phyloP scores from a whole-genome alignment of 2,888 invertebrate species.

The Terebella lapidaria region DNA sequence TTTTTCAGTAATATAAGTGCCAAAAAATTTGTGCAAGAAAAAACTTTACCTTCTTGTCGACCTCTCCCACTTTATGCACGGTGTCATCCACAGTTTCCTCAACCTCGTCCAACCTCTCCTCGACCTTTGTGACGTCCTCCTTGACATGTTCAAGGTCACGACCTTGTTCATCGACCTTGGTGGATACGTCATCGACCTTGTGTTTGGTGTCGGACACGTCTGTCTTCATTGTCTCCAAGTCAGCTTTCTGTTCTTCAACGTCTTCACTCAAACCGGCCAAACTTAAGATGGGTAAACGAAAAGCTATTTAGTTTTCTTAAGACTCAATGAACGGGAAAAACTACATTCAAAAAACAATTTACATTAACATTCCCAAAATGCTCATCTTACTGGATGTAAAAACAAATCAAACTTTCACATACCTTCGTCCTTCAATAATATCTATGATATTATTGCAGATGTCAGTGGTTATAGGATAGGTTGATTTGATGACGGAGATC shows the following conservation, averaged over 20 bases:
- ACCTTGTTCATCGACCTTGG: background rate
- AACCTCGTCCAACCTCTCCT: constrained; percentile 6
- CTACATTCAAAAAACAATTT: too few relatives aligned
- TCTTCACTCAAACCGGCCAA: background rate
- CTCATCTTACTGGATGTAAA: too few relatives aligned
- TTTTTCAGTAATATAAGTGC: too few relatives aligned
- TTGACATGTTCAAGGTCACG: background rate
- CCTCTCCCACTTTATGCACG: constrained; percentile 3
- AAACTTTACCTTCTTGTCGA: constrained; percentile 1
- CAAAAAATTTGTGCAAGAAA: too few relatives aligned
- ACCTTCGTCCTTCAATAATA: too few relatives aligned
- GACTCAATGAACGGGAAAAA: too few relatives aligned
- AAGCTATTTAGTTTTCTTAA: too few relatives aligned
- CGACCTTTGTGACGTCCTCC: constrained; percentile 6
- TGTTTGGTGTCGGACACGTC: background rate
- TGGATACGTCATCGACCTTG: background rate
- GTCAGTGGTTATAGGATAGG: too few relatives aligned
- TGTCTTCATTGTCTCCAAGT: background rate
- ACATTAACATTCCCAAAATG: too few relatives aligned
- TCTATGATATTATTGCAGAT: too few relatives aligned
- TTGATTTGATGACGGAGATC: too few relatives aligned
- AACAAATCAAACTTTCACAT: too few relatives aligned
- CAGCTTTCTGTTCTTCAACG: background rate
- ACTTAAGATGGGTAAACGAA: background rate
- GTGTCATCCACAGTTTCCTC: constrained; percentile 2